These are phyloP conservation scores for Mesoligia furuncula DNA, from an alignment of 2,888 invertebrate species.

Conservation along the genomic window DNA sequence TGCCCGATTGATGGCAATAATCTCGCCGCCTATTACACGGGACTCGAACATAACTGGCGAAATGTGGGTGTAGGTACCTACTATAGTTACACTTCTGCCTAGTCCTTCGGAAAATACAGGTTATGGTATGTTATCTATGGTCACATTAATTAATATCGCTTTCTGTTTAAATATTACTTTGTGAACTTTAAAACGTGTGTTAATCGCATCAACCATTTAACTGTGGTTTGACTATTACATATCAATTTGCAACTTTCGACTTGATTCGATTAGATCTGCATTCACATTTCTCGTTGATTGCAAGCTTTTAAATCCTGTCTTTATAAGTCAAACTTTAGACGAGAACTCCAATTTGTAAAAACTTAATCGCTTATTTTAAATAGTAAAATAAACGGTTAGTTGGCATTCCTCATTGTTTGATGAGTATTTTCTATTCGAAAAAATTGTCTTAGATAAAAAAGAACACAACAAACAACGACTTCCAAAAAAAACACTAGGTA, in stretches of 20 bases:
- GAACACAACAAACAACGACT: too few relatives aligned
- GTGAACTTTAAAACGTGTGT: neutral
- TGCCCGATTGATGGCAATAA: too few relatives aligned
- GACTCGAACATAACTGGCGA: too few relatives aligned
- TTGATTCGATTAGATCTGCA: slow-evolving; percentile 48
- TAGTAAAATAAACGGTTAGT: neutral
- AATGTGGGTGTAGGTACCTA: too few relatives aligned
- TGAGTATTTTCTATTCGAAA: neutral
- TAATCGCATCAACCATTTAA: neutral
- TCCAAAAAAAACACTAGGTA: too few relatives aligned
- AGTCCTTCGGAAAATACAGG: too few relatives aligned
- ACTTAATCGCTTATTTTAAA: neutral
- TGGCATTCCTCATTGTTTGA: neutral
- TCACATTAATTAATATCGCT: slow-evolving; percentile 31
- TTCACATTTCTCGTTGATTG: slow-evolving; percentile 27
- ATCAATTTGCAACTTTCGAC: slow-evolving; percentile 47
- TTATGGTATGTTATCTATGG: slow-evolving; percentile 6
- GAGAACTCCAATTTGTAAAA: neutral
- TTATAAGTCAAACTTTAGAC: neutral
- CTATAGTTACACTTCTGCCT: too few relatives aligned
- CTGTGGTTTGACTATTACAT: slow-evolving; percentile 3
- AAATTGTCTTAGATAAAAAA: neutral
- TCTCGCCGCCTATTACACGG: too few relatives aligned
- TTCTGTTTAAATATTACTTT: slow-evolving; percentile 37
- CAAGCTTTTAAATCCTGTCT: slow-evolving; percentile 42